Base-by-base conservation (phyloP, 2,113 vertebrate species). In the Gobius niger region DNA sequence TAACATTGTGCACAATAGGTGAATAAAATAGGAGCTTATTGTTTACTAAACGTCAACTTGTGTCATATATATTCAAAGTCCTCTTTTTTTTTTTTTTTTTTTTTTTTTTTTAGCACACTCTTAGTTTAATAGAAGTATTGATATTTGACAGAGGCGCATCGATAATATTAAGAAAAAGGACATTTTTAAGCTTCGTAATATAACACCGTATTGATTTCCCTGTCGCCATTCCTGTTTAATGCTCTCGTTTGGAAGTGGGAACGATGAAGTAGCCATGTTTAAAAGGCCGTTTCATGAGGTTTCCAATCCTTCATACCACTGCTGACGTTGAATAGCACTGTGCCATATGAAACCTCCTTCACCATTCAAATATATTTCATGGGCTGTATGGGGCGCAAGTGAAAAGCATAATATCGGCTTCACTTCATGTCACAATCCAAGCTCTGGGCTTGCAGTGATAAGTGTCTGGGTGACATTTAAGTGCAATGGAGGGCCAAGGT, bases 91-190 rank as follows among this genome's bases (percentile, higher is more conserved):
- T 24, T 24, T 34, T 34, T 83, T 34, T 3, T 34, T 34, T 34
- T 34, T 34, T 24, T 24, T 34, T 34, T 83, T 85, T 66, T 67
- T 52, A 71, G 44, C 19, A 7, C 72, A 76, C 72, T 70, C 24
- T 12, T 76, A 73, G 68, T 76, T 77, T 80, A 68, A 82, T 82
- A 67, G 73, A 81, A 79, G 81, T 72, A 87, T 85, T 81, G 84
- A 84, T 83, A 76, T 69, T 70, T 57, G 60, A 59, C 72, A 61
- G 44, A 66, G 70, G 64, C 47, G 63, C 72, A 76, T 81, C 68
- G 50, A 67, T 79, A 63, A 78, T 57, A 68, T 73, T 70, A 77
- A 67, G 51, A 65, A 44, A 73, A 76, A 72, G 78, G 84, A 84
- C 85, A 82, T 81, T 73, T 81, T 77, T 70, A 44, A 63, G 74